These are phyloP conservation scores for Atherinomorus stipes DNA, from an alignment of 2,113 vertebrate genomes.

Conservation along the genomic window DNA sequence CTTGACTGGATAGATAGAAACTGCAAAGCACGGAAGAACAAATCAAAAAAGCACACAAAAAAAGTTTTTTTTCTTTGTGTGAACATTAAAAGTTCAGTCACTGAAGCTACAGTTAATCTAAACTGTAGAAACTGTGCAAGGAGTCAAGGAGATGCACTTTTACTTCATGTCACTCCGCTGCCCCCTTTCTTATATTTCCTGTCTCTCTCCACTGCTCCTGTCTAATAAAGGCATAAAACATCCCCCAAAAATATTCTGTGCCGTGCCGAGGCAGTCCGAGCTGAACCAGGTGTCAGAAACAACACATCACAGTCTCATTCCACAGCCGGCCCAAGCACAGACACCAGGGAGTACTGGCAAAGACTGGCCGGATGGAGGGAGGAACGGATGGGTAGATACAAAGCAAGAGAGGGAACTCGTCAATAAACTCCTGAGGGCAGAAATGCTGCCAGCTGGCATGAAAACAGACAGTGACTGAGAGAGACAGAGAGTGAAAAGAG, in stretches of 20 bases:
- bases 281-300: conserved; percentile 61
- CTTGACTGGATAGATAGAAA: too few species aligned
- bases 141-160: neutral
- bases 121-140: neutral
- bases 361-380: conserved; percentile 60
- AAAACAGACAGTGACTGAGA: conserved; percentile 43
- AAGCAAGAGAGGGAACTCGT: conserved; percentile 60
- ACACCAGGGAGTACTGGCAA: conserved; percentile 68
- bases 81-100: too few species aligned
- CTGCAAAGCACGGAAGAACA: too few species aligned
- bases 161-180: neutral
- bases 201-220: neutral
- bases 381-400: conserved; percentile 61
- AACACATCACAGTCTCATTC: conserved; percentile 63
- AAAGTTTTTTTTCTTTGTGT: too few species aligned
- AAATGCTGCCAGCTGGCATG: conserved; percentile 66
- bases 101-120: neutral
- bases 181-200: neutral
- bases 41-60: too few species aligned
- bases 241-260: conserved; percentile 5
- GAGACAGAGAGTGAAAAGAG: conserved; percentile 36
- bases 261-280: conserved; percentile 32
- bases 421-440: conserved; percentile 78
- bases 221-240: neutral
- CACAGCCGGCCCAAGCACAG: conserved; percentile 56